phyloP scores from a whole-genome alignment of 2,888 invertebrate genomes.

The Acrobasis consociella region DNA sequence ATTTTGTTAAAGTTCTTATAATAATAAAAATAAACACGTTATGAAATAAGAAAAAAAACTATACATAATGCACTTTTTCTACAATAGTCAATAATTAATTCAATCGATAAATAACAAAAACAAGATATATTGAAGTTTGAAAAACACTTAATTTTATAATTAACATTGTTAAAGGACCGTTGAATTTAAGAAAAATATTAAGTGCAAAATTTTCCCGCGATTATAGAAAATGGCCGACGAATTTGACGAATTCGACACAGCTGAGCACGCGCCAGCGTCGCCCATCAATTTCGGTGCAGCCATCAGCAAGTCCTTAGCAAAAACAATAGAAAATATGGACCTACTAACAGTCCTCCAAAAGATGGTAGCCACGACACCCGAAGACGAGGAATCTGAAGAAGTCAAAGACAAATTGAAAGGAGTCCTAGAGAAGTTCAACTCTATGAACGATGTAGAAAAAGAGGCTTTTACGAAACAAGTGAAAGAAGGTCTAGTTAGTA shows the following conservation, averaged over 20 bases:
- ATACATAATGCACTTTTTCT: too few relatives aligned
- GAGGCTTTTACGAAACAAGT: conserved; percentile 58
- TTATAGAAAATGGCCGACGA: conserved; percentile 50
- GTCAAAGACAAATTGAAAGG: conserved; percentile 55
- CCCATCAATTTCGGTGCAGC: conserved; percentile 50
- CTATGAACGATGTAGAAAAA: conserved; percentile 59
- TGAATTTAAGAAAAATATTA: neutral
- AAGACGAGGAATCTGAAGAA: conserved; percentile 59
- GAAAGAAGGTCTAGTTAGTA: conserved; percentile 57
- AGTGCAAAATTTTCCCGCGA: conserved; percentile 26
- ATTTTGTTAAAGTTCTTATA: too few relatives aligned
- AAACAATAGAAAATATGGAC: conserved; percentile 64
- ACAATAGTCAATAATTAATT: too few relatives aligned
- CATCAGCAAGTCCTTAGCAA: conserved; percentile 57
- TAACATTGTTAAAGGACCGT: too few relatives aligned
- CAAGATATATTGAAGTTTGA: too few relatives aligned
- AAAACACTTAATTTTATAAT: too few relatives aligned
- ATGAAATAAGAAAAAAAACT: neutral
- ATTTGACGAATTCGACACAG: conserved; percentile 30
- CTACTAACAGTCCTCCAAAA: conserved; percentile 58
- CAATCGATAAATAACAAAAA: too few relatives aligned
- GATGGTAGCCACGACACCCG: conserved; percentile 53
- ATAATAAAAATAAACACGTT: too few relatives aligned
- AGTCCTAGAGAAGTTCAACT: conserved; percentile 52
- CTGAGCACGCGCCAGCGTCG: conserved; percentile 33